phyloP scores from a whole-genome alignment of 2,113 vertebrate species.

The Cnemophilus loriae region DNA sequence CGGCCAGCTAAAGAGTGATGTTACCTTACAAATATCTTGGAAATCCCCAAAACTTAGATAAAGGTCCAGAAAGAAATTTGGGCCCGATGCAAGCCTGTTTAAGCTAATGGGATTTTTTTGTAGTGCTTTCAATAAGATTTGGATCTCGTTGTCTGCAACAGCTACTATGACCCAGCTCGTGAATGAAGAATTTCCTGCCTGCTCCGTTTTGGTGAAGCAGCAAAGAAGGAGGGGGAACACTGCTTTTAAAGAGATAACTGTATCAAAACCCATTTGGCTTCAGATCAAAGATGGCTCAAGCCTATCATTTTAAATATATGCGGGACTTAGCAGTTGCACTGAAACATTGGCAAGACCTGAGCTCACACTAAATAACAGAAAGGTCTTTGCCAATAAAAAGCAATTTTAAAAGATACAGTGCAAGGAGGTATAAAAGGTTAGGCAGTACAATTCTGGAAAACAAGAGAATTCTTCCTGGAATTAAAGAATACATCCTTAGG shows the following conservation, averaged over 20 bases:
- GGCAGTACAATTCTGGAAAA: not conserved
- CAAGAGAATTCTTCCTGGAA: not conserved
- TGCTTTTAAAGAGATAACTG: slow-evolving; percentile 43
- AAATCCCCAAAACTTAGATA: not conserved
- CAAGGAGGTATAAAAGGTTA: not conserved
- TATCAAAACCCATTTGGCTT: slow-evolving; percentile 50
- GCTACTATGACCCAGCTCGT: not conserved
- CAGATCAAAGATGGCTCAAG: slow-evolving; percentile 38
- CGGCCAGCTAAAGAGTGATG: not conserved
- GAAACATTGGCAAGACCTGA: slow-evolving; percentile 18
- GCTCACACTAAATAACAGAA: not conserved
- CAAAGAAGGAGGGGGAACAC: not conserved
- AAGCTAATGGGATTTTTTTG: not conserved
- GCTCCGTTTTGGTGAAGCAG: slow-evolving; percentile 10
- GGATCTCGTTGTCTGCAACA: not conserved
- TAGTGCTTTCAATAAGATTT: not conserved
- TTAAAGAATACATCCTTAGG: not conserved
- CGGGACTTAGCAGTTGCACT: slow-evolving; percentile 3
- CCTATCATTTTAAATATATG: not conserved
- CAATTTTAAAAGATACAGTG: not conserved
- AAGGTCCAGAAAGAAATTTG: not conserved
- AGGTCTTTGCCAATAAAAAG: not conserved
- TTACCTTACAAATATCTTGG: not conserved
- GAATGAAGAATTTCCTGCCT: slow-evolving; percentile 61
- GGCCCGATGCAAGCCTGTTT: not conserved